A percentile compares a stretch with the other conserved stretches of the same genome.
phyloP scores from a whole-genome alignment of 2,113 vertebrate species.

The Daboia siamensis region DNA sequence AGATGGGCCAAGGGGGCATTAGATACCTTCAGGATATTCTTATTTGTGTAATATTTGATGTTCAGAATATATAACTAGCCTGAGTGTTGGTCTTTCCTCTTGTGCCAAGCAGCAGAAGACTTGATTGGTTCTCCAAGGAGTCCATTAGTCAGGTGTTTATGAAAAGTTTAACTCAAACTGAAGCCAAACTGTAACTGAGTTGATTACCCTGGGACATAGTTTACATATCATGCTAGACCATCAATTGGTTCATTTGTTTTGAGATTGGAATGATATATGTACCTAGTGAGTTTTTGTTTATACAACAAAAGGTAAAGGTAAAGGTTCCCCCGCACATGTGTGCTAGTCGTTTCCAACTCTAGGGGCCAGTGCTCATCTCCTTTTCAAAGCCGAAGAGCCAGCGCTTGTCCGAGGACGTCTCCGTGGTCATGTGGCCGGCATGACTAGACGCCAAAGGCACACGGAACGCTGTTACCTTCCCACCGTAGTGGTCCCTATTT shows the following conservation, averaged over 20 bases:
- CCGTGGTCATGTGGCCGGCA: no score
- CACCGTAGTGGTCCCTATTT: no score
- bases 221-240: not conserved
- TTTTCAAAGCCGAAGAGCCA: no score
- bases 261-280: not conserved
- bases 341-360: no score
- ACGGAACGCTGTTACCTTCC: no score
- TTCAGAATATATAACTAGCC: not conserved
- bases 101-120: not conserved
- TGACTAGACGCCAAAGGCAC: no score
- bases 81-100: not conserved
- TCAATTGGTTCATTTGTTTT: not conserved
- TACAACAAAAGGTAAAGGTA: not conserved
- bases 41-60: not conserved
- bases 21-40: not conserved
- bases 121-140: not conserved
- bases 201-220: not conserved
- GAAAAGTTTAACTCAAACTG: not conserved
- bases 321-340: no score
- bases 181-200: not conserved
- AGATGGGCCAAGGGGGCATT: not conserved
- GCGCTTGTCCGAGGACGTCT: no score
- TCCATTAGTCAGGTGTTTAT: not conserved
- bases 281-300: not conserved
- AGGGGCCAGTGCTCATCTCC: no score